phyloP scores from a whole-genome alignment of 1,140 invertebrate genomes.

The Campoletis sonorensis region DNA sequence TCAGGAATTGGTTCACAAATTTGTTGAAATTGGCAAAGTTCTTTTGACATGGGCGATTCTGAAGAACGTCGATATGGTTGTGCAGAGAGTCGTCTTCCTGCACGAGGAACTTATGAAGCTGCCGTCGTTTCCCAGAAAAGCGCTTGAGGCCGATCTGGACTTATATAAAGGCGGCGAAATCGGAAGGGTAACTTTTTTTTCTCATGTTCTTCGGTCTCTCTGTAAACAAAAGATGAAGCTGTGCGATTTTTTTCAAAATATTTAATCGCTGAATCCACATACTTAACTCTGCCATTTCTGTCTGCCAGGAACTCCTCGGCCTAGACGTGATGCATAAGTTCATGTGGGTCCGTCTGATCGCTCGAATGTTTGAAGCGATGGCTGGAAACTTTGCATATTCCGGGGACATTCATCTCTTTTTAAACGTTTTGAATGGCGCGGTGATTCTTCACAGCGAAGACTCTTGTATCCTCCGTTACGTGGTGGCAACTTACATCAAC shows the following conservation, averaged over 20 bases:
- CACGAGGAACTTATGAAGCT: constrained; percentile 99
- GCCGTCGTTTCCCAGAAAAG: constrained; percentile 98
- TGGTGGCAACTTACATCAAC: constrained; percentile 98
- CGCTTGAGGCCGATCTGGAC: constrained; percentile 96
- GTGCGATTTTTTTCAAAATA: too few species aligned
- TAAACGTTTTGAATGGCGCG: constrained; percentile 98
- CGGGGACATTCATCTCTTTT: constrained; percentile 96
- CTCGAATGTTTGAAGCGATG: constrained; percentile 99
- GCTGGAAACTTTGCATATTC: constrained; percentile 98
- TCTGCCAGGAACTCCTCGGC: constrained; percentile 88
- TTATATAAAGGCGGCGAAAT: constrained; percentile 94
- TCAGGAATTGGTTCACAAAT: constrained; percentile 95
- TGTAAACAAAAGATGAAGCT: not conserved
- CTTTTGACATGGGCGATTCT: constrained; percentile 92
- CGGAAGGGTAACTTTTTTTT: constrained; percentile 75
- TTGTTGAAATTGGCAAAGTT: constrained; percentile 98
- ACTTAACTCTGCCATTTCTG: not conserved
- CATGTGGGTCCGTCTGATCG: constrained; percentile 97
- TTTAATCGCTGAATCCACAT: too few species aligned
- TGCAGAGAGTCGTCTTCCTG: constrained; percentile 97
- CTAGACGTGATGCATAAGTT: constrained; percentile 98
- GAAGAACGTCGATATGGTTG: constrained; percentile 94
- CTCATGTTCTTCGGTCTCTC: not conserved
- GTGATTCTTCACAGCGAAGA: constrained; percentile 98
- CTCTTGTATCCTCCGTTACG: constrained; percentile 95